Conservation (phyloP, 2,888 invertebrate genomes). For the Selenia dentaria region DNA sequence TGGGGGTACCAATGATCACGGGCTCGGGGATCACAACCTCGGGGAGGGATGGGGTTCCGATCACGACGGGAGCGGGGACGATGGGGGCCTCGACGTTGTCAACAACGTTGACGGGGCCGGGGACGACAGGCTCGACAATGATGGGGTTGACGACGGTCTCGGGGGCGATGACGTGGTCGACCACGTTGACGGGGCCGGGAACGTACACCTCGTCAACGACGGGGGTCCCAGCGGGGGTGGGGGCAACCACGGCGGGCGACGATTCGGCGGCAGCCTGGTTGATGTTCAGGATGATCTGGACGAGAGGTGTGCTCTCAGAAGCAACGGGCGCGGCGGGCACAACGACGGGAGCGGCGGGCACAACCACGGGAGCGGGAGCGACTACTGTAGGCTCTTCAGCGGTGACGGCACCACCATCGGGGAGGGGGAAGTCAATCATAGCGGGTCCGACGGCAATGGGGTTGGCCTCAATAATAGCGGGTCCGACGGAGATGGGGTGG, state of each 20-base stretch:
- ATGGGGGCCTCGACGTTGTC: not conserved
- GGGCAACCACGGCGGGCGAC: constrained; percentile 10
- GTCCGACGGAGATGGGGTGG: constrained; percentile 33
- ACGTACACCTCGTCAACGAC: constrained; percentile 21
- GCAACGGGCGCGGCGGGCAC: constrained; percentile 20
- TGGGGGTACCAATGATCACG: constrained; percentile 22
- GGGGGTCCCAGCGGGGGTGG: constrained; percentile 16
- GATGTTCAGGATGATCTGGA: constrained; percentile 49
- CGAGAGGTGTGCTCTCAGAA: constrained; percentile 39
- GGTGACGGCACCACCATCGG: constrained; percentile 27
- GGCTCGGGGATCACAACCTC: not conserved
- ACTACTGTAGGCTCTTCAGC: constrained; percentile 7
- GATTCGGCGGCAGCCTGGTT: constrained; percentile 25
- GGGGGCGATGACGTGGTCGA: constrained; percentile 20
- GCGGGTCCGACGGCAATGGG: constrained; percentile 42
- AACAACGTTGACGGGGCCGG: not conserved
- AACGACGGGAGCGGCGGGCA: constrained; percentile 22
- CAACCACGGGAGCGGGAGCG: constrained; percentile 11
- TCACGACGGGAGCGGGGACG: not conserved
- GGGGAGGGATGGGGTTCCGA: no score
- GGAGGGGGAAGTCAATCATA: constrained; percentile 36
- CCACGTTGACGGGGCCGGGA: constrained; percentile 28
- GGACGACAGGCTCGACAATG: not conserved
- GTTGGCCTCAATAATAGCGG: constrained; percentile 31
- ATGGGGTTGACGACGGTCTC: constrained; percentile 14